phyloP scores from a whole-genome alignment of 2,797 vertebrate genomes.

The Perodicticus potto region DNA sequence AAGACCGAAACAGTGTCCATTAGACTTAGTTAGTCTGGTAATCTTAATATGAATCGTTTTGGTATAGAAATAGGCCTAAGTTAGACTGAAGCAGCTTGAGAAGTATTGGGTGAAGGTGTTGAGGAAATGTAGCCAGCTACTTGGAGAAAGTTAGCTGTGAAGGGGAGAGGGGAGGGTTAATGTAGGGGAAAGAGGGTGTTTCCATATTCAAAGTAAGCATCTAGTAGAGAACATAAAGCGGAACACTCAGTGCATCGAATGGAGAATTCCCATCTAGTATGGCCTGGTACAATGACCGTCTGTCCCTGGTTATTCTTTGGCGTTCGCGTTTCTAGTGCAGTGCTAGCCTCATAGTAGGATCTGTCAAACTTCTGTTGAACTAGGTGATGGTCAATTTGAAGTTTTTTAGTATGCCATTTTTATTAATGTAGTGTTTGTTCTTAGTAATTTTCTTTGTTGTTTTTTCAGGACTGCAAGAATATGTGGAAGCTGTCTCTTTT shows the following conservation, averaged over 20 bases:
- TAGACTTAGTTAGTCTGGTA: not conserved
- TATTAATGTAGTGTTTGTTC: not conserved
- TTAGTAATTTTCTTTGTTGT: constrained; percentile 20
- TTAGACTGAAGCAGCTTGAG: not conserved
- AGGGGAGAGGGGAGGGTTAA: not conserved
- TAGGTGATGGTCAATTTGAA: not conserved
- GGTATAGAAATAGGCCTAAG: not conserved
- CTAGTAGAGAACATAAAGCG: not conserved
- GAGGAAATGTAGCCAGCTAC: not conserved
- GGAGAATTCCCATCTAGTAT: not conserved
- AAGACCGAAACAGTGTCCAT: not conserved
- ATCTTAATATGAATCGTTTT: not conserved
- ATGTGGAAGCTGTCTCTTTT: constrained; percentile 97
- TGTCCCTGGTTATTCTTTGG: not conserved
- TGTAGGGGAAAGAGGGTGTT: not conserved
- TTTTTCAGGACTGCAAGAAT: constrained; percentile 96
- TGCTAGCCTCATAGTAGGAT: too few species aligned
- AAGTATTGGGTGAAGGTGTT: not conserved
- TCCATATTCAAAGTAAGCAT: not conserved
- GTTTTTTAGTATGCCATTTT: not conserved
- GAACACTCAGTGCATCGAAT: not conserved
- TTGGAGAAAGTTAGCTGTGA: not conserved
- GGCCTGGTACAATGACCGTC: not conserved
- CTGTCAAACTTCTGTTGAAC: not conserved
- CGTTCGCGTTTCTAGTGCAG: too few species aligned